These are phyloP conservation scores for Scophthalmus maximus DNA, from an alignment of 2,113 vertebrate species.

Conservation along the genomic window DNA sequence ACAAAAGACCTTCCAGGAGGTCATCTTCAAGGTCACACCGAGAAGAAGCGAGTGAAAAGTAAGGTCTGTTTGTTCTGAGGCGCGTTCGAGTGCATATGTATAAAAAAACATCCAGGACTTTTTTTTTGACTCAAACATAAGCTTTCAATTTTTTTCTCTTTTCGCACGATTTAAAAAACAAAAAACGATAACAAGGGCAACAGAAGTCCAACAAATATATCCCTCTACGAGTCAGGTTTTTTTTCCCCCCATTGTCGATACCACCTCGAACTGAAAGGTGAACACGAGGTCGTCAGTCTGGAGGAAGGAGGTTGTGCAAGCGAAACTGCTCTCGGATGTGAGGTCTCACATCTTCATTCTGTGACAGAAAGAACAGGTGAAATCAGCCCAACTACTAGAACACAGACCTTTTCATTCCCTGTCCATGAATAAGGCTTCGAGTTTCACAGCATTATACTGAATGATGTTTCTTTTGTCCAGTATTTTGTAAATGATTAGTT, in stretches of 20 bases:
- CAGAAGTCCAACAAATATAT: constrained; percentile 37
- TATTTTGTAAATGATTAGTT: no score
- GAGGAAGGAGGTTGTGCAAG: constrained; percentile 97
- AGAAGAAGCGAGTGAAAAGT: constrained; percentile 38
- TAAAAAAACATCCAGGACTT: constrained; percentile 61
- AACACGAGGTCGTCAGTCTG: constrained; percentile 85
- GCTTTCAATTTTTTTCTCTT: constrained; percentile 34
- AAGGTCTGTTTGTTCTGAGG: constrained; percentile 52
- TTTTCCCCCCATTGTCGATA: constrained; percentile 16
- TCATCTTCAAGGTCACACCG: constrained; percentile 25
- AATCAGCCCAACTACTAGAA: neutral
- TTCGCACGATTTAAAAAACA: constrained; percentile 43
- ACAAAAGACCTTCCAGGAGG: constrained; percentile 54
- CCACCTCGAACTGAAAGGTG: constrained; percentile 2
- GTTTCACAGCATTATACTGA: neutral
- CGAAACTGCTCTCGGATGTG: constrained; percentile 97
- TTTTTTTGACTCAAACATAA: constrained; percentile 34
- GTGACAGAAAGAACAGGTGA: constrained; percentile 2
- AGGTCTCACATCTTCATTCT: constrained; percentile 98
- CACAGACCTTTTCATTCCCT: neutral
- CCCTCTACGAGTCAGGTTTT: constrained; percentile 20
- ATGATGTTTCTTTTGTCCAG: no score
- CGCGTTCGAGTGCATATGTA: constrained; percentile 17
- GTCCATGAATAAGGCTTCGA: neutral
- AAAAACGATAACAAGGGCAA: constrained; percentile 40